Evolutionary conservation across 2,797 vertebrate species (phyloP).

Genomic region (Antennarius maculatus): DNA sequence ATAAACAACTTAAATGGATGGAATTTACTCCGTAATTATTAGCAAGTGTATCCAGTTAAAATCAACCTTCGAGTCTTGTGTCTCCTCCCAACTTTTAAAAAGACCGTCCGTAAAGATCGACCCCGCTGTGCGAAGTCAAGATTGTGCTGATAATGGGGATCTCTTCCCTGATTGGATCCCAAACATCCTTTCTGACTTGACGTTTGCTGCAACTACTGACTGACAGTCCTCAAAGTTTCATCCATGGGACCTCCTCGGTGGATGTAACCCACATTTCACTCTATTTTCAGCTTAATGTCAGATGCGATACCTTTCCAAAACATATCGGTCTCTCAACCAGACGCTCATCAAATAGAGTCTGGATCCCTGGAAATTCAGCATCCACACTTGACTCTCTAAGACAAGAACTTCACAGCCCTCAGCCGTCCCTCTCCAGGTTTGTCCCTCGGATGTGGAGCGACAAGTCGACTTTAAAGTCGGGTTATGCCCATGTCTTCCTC

Average conservation of each 20-base stretch:
- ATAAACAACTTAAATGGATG: constrained; percentile 56
- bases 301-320: constrained; percentile 61
- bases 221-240: constrained; percentile 71
- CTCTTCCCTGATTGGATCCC: constrained; percentile 31
- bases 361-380: constrained; percentile 62
- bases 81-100: neutral
- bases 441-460: constrained; percentile 55
- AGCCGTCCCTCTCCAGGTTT: constrained; percentile 63
- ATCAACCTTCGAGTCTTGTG: constrained; percentile 2
- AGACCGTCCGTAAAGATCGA: neutral
- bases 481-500: constrained; percentile 65
- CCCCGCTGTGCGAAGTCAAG: constrained; percentile 2
- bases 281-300: constrained; percentile 76
- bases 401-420: constrained; percentile 48
- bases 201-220: constrained; percentile 43
- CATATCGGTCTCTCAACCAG: constrained; percentile 55
- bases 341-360: constrained; percentile 49
- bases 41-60: constrained; percentile 12
- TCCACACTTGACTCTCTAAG: constrained; percentile 46
- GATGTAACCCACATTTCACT: constrained; percentile 82
- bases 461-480: constrained; percentile 69
- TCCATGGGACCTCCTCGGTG: constrained; percentile 72
- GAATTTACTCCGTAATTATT: constrained; percentile 26
- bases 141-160: constrained; percentile 1
- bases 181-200: constrained; percentile 53